Evolutionary conservation across 2,113 vertebrate genomes (phyloP).

Genomic region (Ramphastos sulfuratus): DNA sequence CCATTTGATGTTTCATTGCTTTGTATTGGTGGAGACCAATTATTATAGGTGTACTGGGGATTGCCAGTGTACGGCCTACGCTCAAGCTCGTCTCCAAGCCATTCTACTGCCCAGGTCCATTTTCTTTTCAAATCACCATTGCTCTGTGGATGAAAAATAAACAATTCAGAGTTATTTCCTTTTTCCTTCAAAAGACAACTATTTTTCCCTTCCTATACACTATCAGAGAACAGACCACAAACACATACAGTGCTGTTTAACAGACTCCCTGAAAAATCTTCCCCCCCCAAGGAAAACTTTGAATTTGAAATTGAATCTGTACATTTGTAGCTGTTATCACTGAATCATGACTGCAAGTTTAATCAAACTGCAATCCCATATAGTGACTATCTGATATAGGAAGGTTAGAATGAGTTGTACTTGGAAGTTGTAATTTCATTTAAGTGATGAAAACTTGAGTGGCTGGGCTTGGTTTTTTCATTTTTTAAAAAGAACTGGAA

Average conservation of each 20-base stretch:
- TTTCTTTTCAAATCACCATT: conserved; percentile 98
- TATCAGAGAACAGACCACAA: neutral
- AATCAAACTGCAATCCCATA: neutral
- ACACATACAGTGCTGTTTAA: neutral
- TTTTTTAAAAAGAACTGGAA: neutral
- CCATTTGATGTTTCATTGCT: conserved; percentile 99
- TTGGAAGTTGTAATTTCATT: neutral
- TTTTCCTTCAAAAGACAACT: neutral
- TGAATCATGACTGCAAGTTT: neutral
- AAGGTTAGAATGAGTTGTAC: neutral
- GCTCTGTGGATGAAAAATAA: conserved; percentile 80
- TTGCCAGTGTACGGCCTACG: conserved; percentile 96
- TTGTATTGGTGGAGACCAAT: conserved; percentile 98
- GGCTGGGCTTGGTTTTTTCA: neutral
- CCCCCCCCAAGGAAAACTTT: neutral
- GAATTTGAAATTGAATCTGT: neutral
- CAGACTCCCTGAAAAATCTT: neutral
- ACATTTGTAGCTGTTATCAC: neutral
- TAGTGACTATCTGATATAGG: neutral
- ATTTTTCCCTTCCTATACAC: neutral
- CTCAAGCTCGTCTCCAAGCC: conserved; percentile 97
- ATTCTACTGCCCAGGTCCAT: conserved; percentile 99
- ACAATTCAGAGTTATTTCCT: neutral
- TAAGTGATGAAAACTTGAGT: neutral
- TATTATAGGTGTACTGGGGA: conserved; percentile 98